Evolutionary conservation across 2,888 invertebrate species (phyloP).

Genomic region (Rutpela maculata): DNA sequence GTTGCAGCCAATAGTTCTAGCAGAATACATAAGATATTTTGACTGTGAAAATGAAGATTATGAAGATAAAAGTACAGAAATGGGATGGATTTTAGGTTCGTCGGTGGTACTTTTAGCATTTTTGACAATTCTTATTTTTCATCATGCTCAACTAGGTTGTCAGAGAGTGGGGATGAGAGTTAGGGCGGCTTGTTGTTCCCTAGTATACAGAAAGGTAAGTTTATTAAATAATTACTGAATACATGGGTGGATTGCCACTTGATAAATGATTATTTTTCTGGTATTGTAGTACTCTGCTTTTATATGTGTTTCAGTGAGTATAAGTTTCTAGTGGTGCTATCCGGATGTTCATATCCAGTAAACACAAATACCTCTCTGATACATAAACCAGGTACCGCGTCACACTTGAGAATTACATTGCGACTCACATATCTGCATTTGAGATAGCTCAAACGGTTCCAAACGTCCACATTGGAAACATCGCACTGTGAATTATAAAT

Average conservation of each 20-base stretch:
- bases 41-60: slow-evolving; percentile 22
- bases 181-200: slow-evolving; percentile 85
- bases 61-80: slow-evolving; percentile 71
- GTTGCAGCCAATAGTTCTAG: slow-evolving; percentile 78
- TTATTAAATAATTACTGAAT: not conserved
- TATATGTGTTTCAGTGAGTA: too few relatives aligned
- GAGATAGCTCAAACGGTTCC: too few relatives aligned
- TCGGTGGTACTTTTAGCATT: slow-evolving; percentile 78
- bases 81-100: slow-evolving; percentile 82
- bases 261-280: too few relatives aligned
- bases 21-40: slow-evolving; percentile 80
- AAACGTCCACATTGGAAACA: too few relatives aligned
- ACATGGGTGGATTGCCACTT: not conserved
- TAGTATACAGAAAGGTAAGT: slow-evolving; percentile 88
- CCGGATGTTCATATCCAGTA: too few relatives aligned
- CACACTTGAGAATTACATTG: too few relatives aligned
- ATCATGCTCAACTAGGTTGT: slow-evolving; percentile 78
- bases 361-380: too few relatives aligned
- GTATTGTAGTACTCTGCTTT: too few relatives aligned
- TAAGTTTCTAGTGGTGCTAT: too few relatives aligned
- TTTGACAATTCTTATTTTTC: slow-evolving; percentile 79
- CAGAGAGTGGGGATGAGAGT: slow-evolving; percentile 85
- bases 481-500: too few relatives aligned
- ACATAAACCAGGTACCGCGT: too few relatives aligned
- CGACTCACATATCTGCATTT: too few relatives aligned